phyloP scores from a whole-genome alignment of 2,888 invertebrate species.

The Gryllus longicercus region DNA sequence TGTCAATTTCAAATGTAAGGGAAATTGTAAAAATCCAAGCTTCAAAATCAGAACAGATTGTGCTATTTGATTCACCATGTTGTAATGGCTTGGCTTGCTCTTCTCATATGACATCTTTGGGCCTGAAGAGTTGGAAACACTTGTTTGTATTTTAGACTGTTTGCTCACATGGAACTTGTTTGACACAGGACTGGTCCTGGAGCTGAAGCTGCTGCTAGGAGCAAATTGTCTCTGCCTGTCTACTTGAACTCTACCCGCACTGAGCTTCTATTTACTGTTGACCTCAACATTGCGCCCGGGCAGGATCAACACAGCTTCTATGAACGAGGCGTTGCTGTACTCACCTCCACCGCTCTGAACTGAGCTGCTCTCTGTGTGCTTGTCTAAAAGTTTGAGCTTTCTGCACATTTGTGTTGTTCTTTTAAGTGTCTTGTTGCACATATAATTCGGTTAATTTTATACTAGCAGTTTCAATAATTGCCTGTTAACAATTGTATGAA shows the following conservation, averaged over 20 bases:
- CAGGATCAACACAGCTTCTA: constrained; percentile 96
- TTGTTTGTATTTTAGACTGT: too few relatives aligned
- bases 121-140: too few relatives aligned
- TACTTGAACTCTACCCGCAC: constrained; percentile 95
- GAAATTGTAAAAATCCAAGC: too few relatives aligned
- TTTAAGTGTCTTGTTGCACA: neutral
- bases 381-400: neutral
- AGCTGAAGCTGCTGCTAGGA: constrained; percentile 50
- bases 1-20: too few relatives aligned
- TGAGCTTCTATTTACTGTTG: constrained; percentile 91
- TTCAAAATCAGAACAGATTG: too few relatives aligned
- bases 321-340: constrained; percentile 94
- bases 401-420: neutral
- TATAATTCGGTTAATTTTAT: neutral
- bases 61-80: too few relatives aligned
- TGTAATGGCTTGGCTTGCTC: too few relatives aligned
- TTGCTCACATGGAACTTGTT: too few relatives aligned
- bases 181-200: constrained; percentile 47
- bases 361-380: constrained; percentile 45
- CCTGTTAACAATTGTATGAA: neutral
- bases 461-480: neutral
- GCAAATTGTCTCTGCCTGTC: constrained; percentile 85
- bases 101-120: too few relatives aligned
- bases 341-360: constrained; percentile 88
- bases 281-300: constrained; percentile 84